Evolutionary conservation across 2,113 vertebrate genomes (phyloP), one percentile per base, ranked within the genome.

Genomic region (Epinephelus moara): DNA sequence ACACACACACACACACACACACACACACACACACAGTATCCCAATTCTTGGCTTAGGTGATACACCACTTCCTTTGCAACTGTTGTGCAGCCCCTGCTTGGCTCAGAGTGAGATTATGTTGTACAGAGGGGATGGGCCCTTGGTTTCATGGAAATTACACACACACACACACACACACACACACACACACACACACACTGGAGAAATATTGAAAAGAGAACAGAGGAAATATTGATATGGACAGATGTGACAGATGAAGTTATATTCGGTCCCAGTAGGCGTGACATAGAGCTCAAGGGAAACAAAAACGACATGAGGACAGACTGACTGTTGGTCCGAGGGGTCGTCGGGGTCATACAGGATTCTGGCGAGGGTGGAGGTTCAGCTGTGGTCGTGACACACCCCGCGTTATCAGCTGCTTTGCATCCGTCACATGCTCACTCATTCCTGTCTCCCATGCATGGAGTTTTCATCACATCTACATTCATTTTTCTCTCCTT

Each of bases 61-160:
- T 3, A 14, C 55, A 8, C 27, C n/a, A 1, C 59, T 85, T 83
- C 72, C 82, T 70, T 66, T 83, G 72, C 76, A 84, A 81, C 82
- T 80, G 85, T 56, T 78, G 61, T 21, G 60, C 23, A 0, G 78
- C 62, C 59, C 66, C 78, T 30, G 53, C 33, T 81, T 81, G 76
- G 73, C 69, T 81, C 63, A 4, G 2, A 10, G 61, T 30, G 71
- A 80, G 72, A 85, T 85, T 64, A 89, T 75, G 62, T 60, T 72
- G 70, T 79, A 25, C 4, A 4, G 63, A 60, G n/a, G 40, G 27
- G 69, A 25, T 5, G 67, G 61, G 21, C 5, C 42, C 3, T 1
- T 40, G 64, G 50, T 80, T 80, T 30, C 19, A 25, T 50, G 50
- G 53, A 67, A 79, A 70, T 66, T 8, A 66, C 50, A 57, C 19